Evolutionary conservation across 35 echinoderm and acorn worm species (phyloP).

Genomic region (Lytechinus variegatus): DNA sequence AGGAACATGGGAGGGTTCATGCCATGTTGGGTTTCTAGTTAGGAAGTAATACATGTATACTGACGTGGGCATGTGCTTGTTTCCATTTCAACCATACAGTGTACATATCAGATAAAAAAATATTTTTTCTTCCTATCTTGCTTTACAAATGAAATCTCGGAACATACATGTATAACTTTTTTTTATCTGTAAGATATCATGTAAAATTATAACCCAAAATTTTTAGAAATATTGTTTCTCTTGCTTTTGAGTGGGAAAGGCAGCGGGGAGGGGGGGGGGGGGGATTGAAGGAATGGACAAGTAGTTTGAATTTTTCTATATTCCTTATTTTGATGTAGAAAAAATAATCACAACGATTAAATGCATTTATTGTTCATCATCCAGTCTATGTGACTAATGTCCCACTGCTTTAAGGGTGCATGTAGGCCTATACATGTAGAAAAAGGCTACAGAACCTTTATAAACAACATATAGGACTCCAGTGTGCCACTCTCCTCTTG

Average conservation of each 20-base stretch:
- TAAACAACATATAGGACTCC: background rate
- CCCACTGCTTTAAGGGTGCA: background rate
- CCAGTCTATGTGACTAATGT: background rate
- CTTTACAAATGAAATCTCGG: too few species aligned
- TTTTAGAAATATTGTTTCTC: too few species aligned
- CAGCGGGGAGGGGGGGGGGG: background rate
- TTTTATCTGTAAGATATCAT: too few species aligned
- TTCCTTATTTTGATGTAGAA: background rate
- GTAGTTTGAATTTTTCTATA: too few species aligned
- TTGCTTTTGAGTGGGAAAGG: background rate
- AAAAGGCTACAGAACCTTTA: background rate
- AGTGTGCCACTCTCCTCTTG: background rate
- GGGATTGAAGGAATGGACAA: too few species aligned
- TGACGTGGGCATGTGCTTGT: background rate
- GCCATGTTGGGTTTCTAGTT: background rate
- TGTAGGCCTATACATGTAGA: background rate
- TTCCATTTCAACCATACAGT: background rate
- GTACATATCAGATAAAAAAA: too few species aligned
- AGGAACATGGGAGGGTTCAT: slow-evolving; percentile 8
- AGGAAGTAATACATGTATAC: background rate
- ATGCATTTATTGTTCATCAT: background rate
- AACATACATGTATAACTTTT: too few species aligned
- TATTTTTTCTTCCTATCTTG: too few species aligned
- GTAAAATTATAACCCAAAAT: too few species aligned
- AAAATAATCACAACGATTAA: too few species aligned